Evolutionary conservation across 1,140 invertebrate species (phyloP).

Genomic region (Drosophila novamexicana): DNA sequence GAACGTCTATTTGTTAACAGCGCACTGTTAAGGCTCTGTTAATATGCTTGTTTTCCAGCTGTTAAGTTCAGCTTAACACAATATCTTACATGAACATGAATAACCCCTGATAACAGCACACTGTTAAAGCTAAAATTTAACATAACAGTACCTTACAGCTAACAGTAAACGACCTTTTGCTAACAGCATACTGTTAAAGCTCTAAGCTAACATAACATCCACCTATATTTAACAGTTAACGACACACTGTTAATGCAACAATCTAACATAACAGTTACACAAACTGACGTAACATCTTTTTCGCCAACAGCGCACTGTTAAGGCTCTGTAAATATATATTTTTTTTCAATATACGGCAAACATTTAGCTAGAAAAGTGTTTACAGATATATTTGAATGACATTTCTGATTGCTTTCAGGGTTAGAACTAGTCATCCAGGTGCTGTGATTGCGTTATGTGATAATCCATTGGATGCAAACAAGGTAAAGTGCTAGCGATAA

Average conservation of each 20-base stretch:
- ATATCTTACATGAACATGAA: not conserved
- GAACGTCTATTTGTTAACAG: not conserved
- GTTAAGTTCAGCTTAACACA: not conserved
- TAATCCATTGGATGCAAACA: constrained; percentile 97
- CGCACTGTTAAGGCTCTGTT: not conserved
- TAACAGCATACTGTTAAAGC: no score
- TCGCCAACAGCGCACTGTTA: not conserved
- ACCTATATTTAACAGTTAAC: no score
- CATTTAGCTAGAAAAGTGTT: not conserved
- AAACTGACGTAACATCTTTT: not conserved
- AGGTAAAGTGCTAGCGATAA: constrained; percentile 87
- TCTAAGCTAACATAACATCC: no score
- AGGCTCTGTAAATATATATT: not conserved
- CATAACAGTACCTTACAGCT: no score
- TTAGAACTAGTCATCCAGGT: constrained; percentile 97
- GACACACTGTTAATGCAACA: no score
- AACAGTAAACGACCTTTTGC: no score
- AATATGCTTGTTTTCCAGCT: not conserved
- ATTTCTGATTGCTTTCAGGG: constrained; percentile 86
- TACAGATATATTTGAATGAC: not conserved
- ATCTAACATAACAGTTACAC: no score
- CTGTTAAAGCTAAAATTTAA: no score
- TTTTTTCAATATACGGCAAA: no score
- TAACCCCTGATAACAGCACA: no score
- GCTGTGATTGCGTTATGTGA: constrained; percentile 97